A percentile compares a stretch with the other conserved stretches of the same genome.
Conservation (phyloP, 2,113 vertebrate species). For the Brienomyrus brachyistius region DNA sequence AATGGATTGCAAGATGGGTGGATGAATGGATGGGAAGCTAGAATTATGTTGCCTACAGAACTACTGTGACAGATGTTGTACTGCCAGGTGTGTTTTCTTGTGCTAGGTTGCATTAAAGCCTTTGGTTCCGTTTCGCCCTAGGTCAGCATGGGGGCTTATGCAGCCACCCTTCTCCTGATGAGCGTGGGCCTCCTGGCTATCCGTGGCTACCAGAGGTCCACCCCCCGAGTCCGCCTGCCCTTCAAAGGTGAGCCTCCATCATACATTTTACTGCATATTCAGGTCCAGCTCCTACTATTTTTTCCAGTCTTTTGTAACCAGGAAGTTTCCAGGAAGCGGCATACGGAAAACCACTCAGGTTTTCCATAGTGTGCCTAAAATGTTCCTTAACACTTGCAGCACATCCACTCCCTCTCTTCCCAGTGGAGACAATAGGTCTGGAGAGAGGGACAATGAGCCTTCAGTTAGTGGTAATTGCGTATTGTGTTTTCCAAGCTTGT, state of each 20-base stretch:
- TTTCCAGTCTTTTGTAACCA: background rate
- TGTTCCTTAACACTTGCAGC: background rate
- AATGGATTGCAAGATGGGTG: background rate
- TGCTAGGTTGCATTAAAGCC: slow-evolving; percentile 22
- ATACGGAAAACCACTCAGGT: background rate
- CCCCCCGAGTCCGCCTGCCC: slow-evolving; percentile 62
- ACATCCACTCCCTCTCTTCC: background rate
- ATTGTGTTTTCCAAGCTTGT: slow-evolving; percentile 32
- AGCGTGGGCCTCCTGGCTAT: slow-evolving; percentile 52
- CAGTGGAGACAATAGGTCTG: background rate
- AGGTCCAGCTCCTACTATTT: background rate
- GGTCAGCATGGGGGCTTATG: slow-evolving; percentile 59
- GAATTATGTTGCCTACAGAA: background rate
- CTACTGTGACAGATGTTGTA: background rate
- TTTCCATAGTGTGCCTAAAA: background rate
- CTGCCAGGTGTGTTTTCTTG: background rate
- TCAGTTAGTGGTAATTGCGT: slow-evolving; percentile 28
- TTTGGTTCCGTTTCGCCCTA: slow-evolving; percentile 46
- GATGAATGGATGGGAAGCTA: background rate
- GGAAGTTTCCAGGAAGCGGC: background rate
- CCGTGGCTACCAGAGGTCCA: slow-evolving; percentile 52
- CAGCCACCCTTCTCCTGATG: slow-evolving; percentile 53
- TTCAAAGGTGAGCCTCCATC: slow-evolving; percentile 61
- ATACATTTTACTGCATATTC: background rate
- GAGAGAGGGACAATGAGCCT: background rate